Base-by-base conservation (phyloP, 2,888 invertebrate species). In the Parasteatoda lunata region DNA sequence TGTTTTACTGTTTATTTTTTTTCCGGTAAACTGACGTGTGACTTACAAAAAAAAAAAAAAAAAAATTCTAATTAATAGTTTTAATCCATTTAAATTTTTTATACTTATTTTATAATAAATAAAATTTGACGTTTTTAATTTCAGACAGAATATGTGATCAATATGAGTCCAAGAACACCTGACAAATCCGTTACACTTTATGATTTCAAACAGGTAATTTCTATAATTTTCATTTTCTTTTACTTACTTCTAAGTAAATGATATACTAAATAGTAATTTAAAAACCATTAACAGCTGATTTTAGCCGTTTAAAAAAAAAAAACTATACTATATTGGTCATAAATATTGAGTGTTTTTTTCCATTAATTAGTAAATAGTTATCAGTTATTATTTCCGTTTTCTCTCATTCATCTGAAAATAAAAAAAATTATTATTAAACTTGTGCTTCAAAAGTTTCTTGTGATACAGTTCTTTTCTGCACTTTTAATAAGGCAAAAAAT, bases 101-200 rank as follows among this genome's bases (percentile, higher is more conserved):
- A 13, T 54, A 11, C 3, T 54, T 54, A 54, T 3, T 54, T 11
- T 11, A 3, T 54, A 4, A 54, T 8, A 13, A 54, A 54, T 54
- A 11, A 54, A 54, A 11, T 54, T 11, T n/a, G 66, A 15, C 8
- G 30, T 2, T 49, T n/a, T 69, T 73, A 13, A 49, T 75, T 73
- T 69, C n/a, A 86, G 85, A 86, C 85, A 3, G 85, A 86, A 86
- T 86, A 86, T 65, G 85, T 86, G 9, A 86, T 86, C 47, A 86
- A 86, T 48, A 86, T 80, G 85, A 86, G 75, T 68, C 80, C 80
- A 7, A 86, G 85, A 66, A 77, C 80, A 11, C 54, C 85, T 5
- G 77, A 79, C 4, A 87, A 87, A 47, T 82, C 87, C 11, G 87
- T 87, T 15, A 87, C 87, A 4, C 64, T 87, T 5, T 87, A 87